Percentiles rank a stretch among this genome's conserved stretches.
Conservation (phyloP, 2,113 vertebrate genomes). For the Takifugu flavidus region DNA sequence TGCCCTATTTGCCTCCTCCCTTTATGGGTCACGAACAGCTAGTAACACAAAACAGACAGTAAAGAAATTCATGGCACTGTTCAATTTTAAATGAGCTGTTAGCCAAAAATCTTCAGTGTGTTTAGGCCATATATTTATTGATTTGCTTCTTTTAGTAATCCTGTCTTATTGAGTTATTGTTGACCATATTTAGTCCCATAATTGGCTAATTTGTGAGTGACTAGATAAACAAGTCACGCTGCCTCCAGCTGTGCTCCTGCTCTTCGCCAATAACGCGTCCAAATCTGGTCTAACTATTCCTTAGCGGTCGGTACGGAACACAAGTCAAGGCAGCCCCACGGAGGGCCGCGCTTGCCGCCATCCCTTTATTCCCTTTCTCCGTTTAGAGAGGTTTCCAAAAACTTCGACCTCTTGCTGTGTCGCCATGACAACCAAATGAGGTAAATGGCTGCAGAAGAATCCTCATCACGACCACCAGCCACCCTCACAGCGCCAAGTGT, state of each 20-base stretch:
- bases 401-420: constrained; percentile 74
- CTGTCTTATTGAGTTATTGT: too few relatives aligned
- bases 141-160: not conserved
- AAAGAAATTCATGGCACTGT: not conserved
- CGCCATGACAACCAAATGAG: constrained; percentile 76
- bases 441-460: constrained; percentile 75
- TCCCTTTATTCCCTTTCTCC: constrained; percentile 43
- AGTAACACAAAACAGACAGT: constrained; percentile 12
- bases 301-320: constrained; percentile 28
- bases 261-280: too few relatives aligned
- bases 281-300: too few relatives aligned
- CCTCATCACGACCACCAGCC: constrained; percentile 62
- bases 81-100: too few relatives aligned
- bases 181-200: too few relatives aligned
- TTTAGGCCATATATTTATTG: not conserved
- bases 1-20: constrained; percentile 40
- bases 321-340: constrained; percentile 36
- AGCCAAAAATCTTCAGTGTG: not conserved
- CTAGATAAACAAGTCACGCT: too few relatives aligned
- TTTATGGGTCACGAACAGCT: constrained; percentile 39
- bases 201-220: too few relatives aligned
- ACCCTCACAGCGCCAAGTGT: constrained; percentile 36
- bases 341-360: constrained; percentile 53
- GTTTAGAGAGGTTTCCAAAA: constrained; percentile 66
- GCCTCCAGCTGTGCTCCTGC: too few relatives aligned